phyloP scores from a whole-genome alignment of 1,140 invertebrate species.

The Aphaenogaster ashmeadi region DNA sequence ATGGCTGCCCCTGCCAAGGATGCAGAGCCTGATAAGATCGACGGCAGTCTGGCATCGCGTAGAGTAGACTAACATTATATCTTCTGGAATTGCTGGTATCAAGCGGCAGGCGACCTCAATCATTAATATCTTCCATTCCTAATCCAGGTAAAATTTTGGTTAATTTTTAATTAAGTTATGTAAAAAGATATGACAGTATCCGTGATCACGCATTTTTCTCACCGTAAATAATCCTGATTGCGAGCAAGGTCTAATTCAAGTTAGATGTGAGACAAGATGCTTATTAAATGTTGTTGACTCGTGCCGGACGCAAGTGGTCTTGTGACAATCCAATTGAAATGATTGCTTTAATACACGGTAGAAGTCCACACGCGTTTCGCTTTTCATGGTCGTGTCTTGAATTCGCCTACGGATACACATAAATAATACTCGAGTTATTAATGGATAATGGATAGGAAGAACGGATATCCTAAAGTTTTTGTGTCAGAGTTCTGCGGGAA shows the following conservation, averaged over 20 bases:
- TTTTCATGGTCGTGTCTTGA: conserved; percentile 4
- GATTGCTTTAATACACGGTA: not conserved
- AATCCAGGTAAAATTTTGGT: conserved; percentile 37
- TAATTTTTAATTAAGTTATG: not conserved
- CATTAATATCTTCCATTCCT: conserved; percentile 17
- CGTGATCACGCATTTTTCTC: conserved; percentile 16
- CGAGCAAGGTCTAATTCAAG: not conserved
- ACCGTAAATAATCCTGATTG: conserved; percentile 3
- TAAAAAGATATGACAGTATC: not conserved
- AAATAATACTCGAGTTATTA: conserved; percentile 54
- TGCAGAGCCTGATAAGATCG: conserved; percentile 52
- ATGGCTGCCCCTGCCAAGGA: conserved; percentile 37
- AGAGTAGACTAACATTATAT: conserved; percentile 62
- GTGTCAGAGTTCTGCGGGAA: not conserved
- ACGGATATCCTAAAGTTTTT: not conserved
- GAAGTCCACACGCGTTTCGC: not conserved
- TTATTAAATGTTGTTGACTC: not conserved
- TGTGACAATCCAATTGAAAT: conserved; percentile 12
- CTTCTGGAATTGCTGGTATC: conserved; percentile 62
- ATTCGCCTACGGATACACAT: conserved; percentile 40
- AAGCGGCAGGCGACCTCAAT: conserved; percentile 65
- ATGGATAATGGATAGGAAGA: conserved; percentile 1
- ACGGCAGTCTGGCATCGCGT: conserved; percentile 66
- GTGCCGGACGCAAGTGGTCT: not conserved
- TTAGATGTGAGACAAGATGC: not conserved